Percentiles rank a stretch among this genome's conserved stretches.
Conservation (phyloP, 2,888 invertebrate species). For the Dryococelus australis region DNA sequence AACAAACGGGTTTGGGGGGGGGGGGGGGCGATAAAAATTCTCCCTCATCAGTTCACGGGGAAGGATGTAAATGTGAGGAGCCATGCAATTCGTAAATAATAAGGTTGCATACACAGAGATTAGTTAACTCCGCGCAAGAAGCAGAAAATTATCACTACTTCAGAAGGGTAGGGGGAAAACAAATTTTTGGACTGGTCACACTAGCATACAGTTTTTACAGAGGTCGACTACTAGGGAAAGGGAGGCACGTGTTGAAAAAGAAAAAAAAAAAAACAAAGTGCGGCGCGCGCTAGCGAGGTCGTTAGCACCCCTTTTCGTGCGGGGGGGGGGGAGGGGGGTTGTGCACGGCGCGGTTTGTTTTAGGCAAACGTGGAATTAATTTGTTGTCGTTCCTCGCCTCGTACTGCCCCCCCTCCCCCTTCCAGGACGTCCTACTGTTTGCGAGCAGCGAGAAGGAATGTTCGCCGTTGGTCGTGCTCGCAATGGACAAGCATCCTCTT, state of each 20-base stretch:
- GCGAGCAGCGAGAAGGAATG: not conserved
- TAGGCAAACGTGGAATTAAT: not conserved
- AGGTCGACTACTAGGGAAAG: not conserved
- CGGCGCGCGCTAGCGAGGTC: not conserved
- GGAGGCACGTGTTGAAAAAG: not conserved
- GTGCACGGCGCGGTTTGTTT: not conserved
- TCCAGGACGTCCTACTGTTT: not conserved
- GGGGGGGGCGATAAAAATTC: too few species aligned
- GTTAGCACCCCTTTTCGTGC: not conserved
- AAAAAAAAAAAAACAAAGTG: not conserved
- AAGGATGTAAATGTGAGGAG: too few species aligned
- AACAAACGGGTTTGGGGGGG: too few species aligned
- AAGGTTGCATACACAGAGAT: too few species aligned
- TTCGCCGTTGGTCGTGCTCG: not conserved
- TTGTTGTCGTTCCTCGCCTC: not conserved
- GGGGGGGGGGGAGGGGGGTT: not conserved
- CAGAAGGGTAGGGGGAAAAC: not conserved
- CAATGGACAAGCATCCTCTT: not conserved
- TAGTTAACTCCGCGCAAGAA: too few species aligned
- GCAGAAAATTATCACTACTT: not conserved
- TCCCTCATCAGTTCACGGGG: too few species aligned
- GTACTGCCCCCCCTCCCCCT: not conserved
- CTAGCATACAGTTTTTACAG: not conserved
- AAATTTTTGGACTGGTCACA: too few species aligned
- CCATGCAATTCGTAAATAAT: too few species aligned